Evolutionary conservation across 1,140 invertebrate genomes (phyloP).

Genomic region (Drosophila ananassae): DNA sequence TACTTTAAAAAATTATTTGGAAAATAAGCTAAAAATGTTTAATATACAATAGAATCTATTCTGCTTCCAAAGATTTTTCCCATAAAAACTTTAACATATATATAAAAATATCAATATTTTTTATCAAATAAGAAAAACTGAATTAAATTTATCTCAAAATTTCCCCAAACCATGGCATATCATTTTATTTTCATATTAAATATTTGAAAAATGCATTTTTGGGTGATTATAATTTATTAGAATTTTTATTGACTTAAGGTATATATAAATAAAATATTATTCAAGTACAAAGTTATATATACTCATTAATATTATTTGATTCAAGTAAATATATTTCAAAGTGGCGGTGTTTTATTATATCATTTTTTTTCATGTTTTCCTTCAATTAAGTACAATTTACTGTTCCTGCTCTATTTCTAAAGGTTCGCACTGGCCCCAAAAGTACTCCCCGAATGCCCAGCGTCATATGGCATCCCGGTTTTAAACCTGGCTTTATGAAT

Average conservation of each 20-base stretch:
- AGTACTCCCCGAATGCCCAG: conserved; percentile 20
- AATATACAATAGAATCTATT: too few species aligned
- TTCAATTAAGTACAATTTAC: conserved; percentile 76
- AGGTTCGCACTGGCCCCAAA: conserved; percentile 28
- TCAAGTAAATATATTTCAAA: conserved; percentile 81
- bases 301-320: conserved; percentile 82
- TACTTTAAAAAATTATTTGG: too few species aligned
- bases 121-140: too few species aligned
- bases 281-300: conserved; percentile 84
- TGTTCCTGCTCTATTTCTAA: conserved; percentile 60
- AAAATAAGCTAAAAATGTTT: too few species aligned
- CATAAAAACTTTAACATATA: too few species aligned
- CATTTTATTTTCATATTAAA: background rate
- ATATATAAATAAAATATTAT: conserved; percentile 84
- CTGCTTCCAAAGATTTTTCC: too few species aligned
- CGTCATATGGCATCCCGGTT: conserved; percentile 19
- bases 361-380: conserved; percentile 15
- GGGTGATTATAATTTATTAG: conserved; percentile 83
- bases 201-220: conserved; percentile 39
- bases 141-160: too few species aligned
- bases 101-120: too few species aligned
- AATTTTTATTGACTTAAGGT: conserved; percentile 82
- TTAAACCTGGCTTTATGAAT: conserved; percentile 21
- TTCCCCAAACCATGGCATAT: background rate
- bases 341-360: conserved; percentile 66